These are phyloP conservation scores for Pocillopora damicornis DNA, from an alignment of 64 coral and sea anemone species.

Conservation along the genomic window DNA sequence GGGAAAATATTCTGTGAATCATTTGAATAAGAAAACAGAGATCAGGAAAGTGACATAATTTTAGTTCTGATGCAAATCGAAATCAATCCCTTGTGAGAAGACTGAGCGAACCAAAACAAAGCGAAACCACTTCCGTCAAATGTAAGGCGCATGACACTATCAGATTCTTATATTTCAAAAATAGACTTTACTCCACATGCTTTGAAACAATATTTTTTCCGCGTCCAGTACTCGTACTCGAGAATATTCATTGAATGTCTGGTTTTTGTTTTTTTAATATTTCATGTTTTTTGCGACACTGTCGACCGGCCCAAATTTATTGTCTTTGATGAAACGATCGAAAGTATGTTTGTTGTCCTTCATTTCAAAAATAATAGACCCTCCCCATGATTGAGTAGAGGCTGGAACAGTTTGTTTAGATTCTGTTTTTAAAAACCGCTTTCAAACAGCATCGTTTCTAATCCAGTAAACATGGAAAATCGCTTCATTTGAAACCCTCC, in stretches of 20 bases:
- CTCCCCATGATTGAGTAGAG: background rate
- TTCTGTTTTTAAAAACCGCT: background rate
- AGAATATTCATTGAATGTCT: background rate
- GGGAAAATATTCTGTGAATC: background rate
- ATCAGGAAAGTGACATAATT: background rate
- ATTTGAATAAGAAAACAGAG: conserved; percentile 24
- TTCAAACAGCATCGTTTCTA: background rate
- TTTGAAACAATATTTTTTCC: background rate
- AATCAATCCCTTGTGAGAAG: background rate
- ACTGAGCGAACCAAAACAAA: conserved; percentile 4
- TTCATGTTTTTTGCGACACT: background rate
- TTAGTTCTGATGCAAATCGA: conserved; percentile 16
- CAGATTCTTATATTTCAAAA: background rate
- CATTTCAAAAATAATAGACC: conserved; percentile 10
- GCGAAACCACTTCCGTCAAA: background rate
- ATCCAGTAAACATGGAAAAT: background rate
- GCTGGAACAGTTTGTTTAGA: background rate
- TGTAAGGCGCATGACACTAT: background rate
- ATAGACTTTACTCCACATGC: background rate
- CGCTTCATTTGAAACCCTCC: background rate
- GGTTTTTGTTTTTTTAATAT: background rate
- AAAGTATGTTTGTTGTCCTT: background rate
- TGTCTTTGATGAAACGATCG: background rate
- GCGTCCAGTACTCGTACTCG: background rate
- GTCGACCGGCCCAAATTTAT: background rate